phyloP scores from a whole-genome alignment of 1,140 invertebrate species.

The Thaumatotibia leucotreta region DNA sequence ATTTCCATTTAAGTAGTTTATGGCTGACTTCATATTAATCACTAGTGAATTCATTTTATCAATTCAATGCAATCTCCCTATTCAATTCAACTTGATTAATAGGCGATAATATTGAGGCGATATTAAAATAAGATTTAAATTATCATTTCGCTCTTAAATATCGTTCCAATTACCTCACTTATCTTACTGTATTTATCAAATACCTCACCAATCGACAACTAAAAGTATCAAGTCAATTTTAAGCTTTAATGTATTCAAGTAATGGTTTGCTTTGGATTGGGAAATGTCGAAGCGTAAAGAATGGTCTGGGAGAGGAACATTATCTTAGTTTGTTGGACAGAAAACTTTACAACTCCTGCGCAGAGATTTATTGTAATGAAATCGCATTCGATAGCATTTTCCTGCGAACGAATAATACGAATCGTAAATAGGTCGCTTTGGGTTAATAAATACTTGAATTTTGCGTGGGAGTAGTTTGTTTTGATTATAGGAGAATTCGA shows the following conservation, averaged over 20 bases:
- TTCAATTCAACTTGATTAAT: neutral
- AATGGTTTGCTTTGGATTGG: conserved; percentile 27
- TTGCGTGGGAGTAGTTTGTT: conserved; percentile 31
- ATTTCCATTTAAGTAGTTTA: neutral
- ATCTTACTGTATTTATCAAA: conserved; percentile 49
- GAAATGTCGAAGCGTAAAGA: conserved; percentile 38
- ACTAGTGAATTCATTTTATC: neutral
- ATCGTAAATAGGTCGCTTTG: conserved; percentile 56
- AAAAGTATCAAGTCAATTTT: conserved; percentile 8
- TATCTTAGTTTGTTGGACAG: conserved; percentile 57
- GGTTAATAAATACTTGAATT: conserved; percentile 44
- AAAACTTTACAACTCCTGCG: conserved; percentile 56
- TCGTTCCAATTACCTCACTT: conserved; percentile 50
- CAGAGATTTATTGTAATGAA: conserved; percentile 67
- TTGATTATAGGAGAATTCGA: conserved; percentile 23
- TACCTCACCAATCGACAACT: conserved; percentile 15
- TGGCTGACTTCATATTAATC: neutral
- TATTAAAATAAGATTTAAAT: conserved; percentile 27
- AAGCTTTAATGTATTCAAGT: conserved; percentile 17
- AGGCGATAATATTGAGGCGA: no score
- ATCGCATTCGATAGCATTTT: conserved; percentile 59
- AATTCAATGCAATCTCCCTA: neutral
- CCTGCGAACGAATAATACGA: conserved; percentile 50
- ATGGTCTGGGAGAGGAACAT: conserved; percentile 53
- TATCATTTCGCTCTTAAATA: conserved; percentile 42